Evolutionary conservation across 2,113 vertebrate genomes (phyloP), one percentile per base, ranked within the genome.

Genomic region (Dromaius novaehollandiae): DNA sequence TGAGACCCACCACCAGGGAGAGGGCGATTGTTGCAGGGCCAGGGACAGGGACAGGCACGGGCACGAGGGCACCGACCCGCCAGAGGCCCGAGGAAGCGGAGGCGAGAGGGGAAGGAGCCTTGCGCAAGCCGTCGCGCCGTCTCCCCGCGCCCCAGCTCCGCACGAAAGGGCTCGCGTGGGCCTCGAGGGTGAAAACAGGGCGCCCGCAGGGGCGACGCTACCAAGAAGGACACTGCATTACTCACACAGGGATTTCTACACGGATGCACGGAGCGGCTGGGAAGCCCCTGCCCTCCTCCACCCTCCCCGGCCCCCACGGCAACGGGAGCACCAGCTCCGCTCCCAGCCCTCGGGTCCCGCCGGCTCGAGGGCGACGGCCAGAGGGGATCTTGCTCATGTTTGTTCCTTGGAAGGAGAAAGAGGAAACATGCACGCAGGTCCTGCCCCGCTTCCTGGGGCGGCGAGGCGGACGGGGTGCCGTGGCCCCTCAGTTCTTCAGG

Each of bases 401-500:
- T 10, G 20, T 26, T 63, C 84, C 93, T 24, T 3, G 53, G 78
- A 26, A 63, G 77, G 81, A 85, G 34, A 63, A 58, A 38, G 69
- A 70, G 65, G 79, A 77, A 55, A 91, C 90, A 86, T 92, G 91
- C 94, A 87, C 83, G 82, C 24, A 11, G 92, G 75, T 90, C 89
- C 86, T 13, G 93, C 80, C 78, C 90, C 7, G 5, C 74, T 36
- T 61, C 91, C 84, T 80, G 34, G 1, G 46, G n/a, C 7, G 2
- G 78, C 85, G 76, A 17, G 4, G 11, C 71, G 66, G 64, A 58
- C 1, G 40, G 56, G 82, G 86, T 42, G 82, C 32, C 5, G 60
- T 82, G 76, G 81, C 85, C 53, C 71, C 83, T 99, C 97, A 99
- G 98, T 99, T 99, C 98, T 99, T 99, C 98, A 99, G 98, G 95